phyloP scores from a whole-genome alignment of 2,888 invertebrate species.

The Lasioglossum figueresi region DNA sequence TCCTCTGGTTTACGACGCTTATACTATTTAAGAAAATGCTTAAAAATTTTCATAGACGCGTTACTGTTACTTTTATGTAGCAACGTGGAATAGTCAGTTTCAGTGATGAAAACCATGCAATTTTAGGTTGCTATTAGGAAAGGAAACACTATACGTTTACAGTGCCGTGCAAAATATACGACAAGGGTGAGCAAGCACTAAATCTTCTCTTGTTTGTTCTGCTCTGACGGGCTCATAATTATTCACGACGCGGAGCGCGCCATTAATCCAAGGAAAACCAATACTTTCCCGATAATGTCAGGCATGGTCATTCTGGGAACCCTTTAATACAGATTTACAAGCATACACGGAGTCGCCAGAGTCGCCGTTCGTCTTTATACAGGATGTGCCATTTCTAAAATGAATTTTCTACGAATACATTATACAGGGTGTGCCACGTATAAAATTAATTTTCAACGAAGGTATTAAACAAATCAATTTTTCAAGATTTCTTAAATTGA shows the following conservation, averaged over 20 bases:
- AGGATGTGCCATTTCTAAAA: slow-evolving; percentile 56
- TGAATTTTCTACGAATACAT: no score
- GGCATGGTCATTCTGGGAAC: slow-evolving; percentile 51
- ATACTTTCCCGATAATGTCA: slow-evolving; percentile 62
- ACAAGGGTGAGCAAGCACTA: slow-evolving; percentile 27
- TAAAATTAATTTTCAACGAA: no score
- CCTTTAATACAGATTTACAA: slow-evolving; percentile 59
- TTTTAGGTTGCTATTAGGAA: background rate
- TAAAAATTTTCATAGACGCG: no score
- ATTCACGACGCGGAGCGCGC: slow-evolving; percentile 50
- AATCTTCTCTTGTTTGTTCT: slow-evolving; percentile 54
- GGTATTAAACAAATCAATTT: no score
- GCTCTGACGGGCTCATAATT: slow-evolving; percentile 53
- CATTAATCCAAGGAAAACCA: slow-evolving; percentile 60
- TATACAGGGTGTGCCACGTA: no score
- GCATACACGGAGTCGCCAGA: slow-evolving; percentile 22
- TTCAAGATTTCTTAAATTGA: background rate
- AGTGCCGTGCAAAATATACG: slow-evolving; percentile 31
- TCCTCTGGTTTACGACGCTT: no score
- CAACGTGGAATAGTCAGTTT: background rate
- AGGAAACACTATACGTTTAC: background rate
- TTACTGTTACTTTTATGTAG: background rate
- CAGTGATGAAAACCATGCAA: background rate
- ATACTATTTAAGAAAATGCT: no score
- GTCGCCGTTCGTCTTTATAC: slow-evolving; percentile 34